These are phyloP conservation scores for Muscicapa striata DNA, from an alignment of 2,797 vertebrate species.

Conservation along the genomic window DNA sequence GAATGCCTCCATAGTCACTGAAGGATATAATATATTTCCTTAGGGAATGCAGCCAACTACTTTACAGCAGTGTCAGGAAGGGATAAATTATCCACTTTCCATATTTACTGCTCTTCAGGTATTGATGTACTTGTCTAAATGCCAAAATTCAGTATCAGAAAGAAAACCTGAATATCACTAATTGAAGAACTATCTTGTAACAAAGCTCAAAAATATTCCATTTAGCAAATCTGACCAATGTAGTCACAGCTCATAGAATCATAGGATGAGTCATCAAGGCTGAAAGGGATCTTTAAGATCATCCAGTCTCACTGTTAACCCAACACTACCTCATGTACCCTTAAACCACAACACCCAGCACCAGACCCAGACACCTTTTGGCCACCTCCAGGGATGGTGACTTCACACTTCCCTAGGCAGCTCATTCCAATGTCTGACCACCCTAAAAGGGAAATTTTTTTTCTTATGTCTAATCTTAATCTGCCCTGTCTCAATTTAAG, in stretches of 20 bases:
- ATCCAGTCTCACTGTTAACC: too few species aligned
- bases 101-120: background rate
- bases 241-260: background rate
- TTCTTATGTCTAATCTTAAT: too few species aligned
- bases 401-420: background rate
- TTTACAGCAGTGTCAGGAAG: background rate
- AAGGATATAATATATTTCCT: background rate
- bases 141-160: background rate
- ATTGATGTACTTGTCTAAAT: background rate
- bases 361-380: background rate
- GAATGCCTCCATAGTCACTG: background rate
- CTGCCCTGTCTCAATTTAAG: background rate
- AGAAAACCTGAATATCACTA: background rate
- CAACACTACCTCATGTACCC: background rate
- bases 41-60: background rate
- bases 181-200: background rate
- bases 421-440: background rate
- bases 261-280: background rate
- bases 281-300: background rate
- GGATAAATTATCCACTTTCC: background rate
- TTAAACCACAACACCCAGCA: background rate
- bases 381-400: background rate
- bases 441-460: rapidly evolving
- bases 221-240: background rate
- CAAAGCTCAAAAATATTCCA: background rate